These are phyloP conservation scores for Escarpia spicata DNA, from an alignment of 2,888 invertebrate genomes.

Conservation along the genomic window DNA sequence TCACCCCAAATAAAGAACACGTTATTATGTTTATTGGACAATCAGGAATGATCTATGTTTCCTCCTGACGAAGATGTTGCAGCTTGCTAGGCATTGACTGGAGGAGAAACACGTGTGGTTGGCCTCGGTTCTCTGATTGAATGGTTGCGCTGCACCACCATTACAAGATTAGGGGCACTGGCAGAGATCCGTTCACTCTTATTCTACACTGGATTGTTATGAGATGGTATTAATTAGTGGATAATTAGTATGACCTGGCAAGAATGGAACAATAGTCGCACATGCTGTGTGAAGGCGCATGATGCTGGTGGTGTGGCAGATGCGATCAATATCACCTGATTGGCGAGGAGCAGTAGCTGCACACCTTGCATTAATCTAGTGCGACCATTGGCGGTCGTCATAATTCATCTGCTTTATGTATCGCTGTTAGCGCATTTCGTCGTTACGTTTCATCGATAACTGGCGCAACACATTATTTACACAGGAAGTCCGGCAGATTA, in stretches of 20 bases:
- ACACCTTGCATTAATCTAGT: background rate
- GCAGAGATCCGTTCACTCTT: constrained; percentile 1
- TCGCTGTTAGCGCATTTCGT: constrained; percentile 8
- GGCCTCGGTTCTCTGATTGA: background rate
- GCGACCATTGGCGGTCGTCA: background rate
- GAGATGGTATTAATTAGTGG: constrained; percentile 16
- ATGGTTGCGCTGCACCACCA: background rate
- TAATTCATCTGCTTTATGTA: constrained; percentile 16
- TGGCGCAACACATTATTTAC: background rate
- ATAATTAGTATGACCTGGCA: constrained; percentile 16
- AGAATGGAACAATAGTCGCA: constrained; percentile 1
- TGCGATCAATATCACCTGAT: constrained; percentile 7
- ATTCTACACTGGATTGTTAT: background rate
- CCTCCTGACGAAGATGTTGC: too few relatives aligned
- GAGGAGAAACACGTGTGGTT: background rate
- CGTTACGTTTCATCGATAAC: background rate
- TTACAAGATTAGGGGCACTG: background rate
- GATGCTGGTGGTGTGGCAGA: background rate
- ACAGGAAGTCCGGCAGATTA: background rate
- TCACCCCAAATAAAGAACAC: background rate
- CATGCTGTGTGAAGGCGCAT: constrained; percentile 16
- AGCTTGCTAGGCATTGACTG: background rate
- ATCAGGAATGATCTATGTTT: background rate
- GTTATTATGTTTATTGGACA: background rate
- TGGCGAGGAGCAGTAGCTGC: background rate